Evolutionary conservation across 2,113 vertebrate genomes (phyloP), one percentile per base, ranked within the genome.

Genomic region (Rhabdomys dilectus): DNA sequence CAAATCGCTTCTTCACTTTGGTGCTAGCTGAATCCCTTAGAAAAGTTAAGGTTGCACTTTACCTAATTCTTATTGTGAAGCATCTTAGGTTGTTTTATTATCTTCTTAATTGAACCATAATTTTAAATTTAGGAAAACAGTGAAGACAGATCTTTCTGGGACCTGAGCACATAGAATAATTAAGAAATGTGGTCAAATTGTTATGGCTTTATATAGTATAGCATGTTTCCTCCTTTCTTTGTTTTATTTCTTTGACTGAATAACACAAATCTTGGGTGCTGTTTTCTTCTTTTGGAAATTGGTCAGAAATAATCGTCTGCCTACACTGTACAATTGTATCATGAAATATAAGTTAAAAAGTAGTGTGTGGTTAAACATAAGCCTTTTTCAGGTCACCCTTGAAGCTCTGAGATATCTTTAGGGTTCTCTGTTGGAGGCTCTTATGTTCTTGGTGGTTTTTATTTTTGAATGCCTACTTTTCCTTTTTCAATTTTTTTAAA

Each of bases 1-100:
- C 87, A 85, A 93, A 89, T 97, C 24, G 68, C 51, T 16, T 89
- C 17, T 64, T 26, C 75, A 76, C 53, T 91, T 76, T 86, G 86
- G 88, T 77, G 12, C 2, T 53, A 87, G 78, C 76, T 92, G 29
- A 64, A 26, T 3, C 24, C 88, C 64, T 78, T 76, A n/a, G 24
- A 62, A n/a, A 91, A 51, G 8, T 78, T 92, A 72, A 29, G 16
- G 34, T 78, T 95, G 93, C 53, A 58, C 60, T 95, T 56, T 76
- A 39, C 12, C 81, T 68, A 64, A 76, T 53, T 97, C 58, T 39
- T 70, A 64, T 15, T 3, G 77, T 64, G 3, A 0, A 90, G 8
- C 48, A 70, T n/a, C 11, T 66, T 84, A 76, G 29, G 3, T 7
- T 72, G 21, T 91, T 87, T 90, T 68, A 62, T 97, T 89, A 62